phyloP scores from a whole-genome alignment of 2,113 vertebrate genomes.

The Cryptotis parvus region DNA sequence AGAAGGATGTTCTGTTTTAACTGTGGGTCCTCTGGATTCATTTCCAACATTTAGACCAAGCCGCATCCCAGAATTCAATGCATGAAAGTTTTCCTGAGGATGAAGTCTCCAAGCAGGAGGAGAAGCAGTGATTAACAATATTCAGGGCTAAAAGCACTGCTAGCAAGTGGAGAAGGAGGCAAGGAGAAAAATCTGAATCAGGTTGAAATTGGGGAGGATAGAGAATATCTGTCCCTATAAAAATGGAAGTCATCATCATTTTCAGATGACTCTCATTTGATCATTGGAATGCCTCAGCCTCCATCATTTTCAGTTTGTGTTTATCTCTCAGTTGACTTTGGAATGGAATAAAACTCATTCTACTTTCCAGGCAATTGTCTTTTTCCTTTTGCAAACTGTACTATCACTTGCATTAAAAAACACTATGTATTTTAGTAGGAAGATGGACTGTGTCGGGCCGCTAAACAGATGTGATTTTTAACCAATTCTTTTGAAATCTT shows the following conservation, averaged over 20 bases:
- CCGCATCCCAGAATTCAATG: neutral
- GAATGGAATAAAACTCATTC: constrained; percentile 30
- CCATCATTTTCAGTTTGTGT: neutral
- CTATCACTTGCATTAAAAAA: neutral
- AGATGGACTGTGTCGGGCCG: neutral
- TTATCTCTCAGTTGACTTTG: constrained; percentile 1
- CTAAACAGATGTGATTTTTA: constrained; percentile 49
- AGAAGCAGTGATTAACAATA: neutral
- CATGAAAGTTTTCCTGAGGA: too few relatives aligned
- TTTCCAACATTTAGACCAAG: neutral
- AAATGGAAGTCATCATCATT: neutral
- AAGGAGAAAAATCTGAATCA: neutral
- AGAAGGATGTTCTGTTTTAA: neutral
- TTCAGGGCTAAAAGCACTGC: too few relatives aligned
- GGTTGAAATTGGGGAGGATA: neutral
- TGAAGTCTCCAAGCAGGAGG: neutral
- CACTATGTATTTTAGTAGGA: neutral
- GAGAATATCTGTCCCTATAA: neutral
- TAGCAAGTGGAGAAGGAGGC: neutral
- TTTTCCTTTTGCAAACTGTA: neutral
- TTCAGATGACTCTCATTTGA: neutral
- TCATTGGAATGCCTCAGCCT: neutral
- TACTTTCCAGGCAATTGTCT: constrained; percentile 23
- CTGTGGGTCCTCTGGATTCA: neutral
- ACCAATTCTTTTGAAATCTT: constrained; percentile 41